These are phyloP conservation scores for Leucozona laternaria DNA, from an alignment of 2,888 invertebrate genomes.

Conservation along the genomic window DNA sequence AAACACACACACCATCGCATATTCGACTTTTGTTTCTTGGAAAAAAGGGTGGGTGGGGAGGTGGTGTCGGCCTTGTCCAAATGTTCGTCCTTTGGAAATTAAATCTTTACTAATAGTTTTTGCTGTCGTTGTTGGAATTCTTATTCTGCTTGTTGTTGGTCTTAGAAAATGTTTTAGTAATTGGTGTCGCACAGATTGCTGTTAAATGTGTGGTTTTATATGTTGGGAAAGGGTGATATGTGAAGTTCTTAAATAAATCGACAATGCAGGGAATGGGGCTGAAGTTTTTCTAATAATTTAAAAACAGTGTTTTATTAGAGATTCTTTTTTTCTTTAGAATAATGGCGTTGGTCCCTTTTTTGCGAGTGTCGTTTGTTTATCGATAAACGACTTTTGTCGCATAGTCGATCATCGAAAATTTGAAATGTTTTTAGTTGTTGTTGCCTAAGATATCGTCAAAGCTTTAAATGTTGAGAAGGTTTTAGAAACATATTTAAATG, in stretches of 20 bases:
- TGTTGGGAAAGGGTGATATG: background rate
- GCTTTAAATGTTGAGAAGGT: too few relatives aligned
- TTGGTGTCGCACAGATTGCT: slow-evolving; percentile 62
- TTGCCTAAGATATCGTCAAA: too few relatives aligned
- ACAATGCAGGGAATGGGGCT: background rate
- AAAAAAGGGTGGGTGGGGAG: background rate
- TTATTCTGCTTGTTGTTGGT: background rate
- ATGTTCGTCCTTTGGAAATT: slow-evolving; percentile 51
- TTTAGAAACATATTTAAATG: too few relatives aligned
- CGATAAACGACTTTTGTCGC: too few relatives aligned
- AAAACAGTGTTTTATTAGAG: background rate
- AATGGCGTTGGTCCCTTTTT: too few relatives aligned
- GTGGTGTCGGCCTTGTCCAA: too few relatives aligned
- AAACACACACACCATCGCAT: slow-evolving; percentile 32
- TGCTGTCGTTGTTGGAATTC: slow-evolving; percentile 11
- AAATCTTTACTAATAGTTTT: slow-evolving; percentile 57
- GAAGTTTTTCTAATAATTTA: background rate
- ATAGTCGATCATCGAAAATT: too few relatives aligned
- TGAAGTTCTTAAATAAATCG: slow-evolving; percentile 12
- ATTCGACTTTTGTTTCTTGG: slow-evolving; percentile 6
- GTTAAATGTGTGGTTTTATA: background rate
- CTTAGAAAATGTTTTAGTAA: slow-evolving; percentile 45
- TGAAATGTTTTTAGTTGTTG: too few relatives aligned
- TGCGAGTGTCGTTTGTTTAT: too few relatives aligned
- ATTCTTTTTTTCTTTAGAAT: background rate